phyloP scores from a whole-genome alignment of 2,888 invertebrate species.

The Pseudolycoriella hygida region DNA sequence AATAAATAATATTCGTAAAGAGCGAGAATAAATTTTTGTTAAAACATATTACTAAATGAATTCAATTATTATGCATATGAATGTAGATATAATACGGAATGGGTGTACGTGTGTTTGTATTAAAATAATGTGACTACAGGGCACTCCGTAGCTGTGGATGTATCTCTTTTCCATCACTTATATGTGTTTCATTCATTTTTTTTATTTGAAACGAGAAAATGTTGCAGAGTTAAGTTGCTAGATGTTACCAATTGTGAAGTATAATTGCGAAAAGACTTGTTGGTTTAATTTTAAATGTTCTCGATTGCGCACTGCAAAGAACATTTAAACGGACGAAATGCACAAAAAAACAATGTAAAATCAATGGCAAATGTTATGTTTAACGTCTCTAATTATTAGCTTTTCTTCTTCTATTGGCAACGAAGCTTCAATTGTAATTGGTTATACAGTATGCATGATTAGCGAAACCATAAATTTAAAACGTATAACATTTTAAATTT shows the following conservation, averaged over 20 bases:
- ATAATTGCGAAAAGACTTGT: too few species aligned
- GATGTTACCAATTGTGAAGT: too few species aligned
- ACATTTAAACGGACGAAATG: too few species aligned
- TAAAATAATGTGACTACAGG: neutral
- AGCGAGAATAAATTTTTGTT: slow-evolving; percentile 11
- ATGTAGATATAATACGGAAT: neutral
- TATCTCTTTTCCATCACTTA: neutral
- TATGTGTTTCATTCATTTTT: neutral
- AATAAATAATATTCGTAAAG: slow-evolving; percentile 14
- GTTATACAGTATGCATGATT: neutral
- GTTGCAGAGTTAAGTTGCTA: too few species aligned
- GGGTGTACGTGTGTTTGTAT: neutral
- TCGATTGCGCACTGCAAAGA: too few species aligned
- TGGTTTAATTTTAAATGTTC: too few species aligned
- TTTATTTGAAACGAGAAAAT: too few species aligned
- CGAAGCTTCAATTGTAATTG: neutral
- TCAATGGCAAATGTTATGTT: neutral
- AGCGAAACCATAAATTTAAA: slow-evolving; percentile 3
- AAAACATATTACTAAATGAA: slow-evolving; percentile 1
- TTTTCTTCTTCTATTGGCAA: neutral
- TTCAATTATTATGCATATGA: neutral
- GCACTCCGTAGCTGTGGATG: neutral
- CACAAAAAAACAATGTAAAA: too few species aligned
- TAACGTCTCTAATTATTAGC: neutral
- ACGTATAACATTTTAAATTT: neutral